Base-by-base conservation (phyloP, 2,797 vertebrate species). In the Catostomus latipinnis region DNA sequence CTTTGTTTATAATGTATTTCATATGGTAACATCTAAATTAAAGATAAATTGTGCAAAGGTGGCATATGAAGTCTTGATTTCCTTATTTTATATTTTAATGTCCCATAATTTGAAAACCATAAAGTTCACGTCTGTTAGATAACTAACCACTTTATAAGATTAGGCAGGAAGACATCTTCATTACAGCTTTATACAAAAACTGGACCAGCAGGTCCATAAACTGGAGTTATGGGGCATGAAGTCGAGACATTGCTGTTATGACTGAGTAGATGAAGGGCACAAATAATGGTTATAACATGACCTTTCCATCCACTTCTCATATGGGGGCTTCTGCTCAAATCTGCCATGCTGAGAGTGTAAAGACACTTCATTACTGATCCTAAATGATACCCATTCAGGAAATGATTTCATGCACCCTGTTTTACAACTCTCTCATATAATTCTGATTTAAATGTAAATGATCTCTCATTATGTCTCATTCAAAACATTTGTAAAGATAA, bases 181-280 rank as follows among this genome's bases (percentile, higher is more conserved):
- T 34, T 34, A 34, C 34, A 34, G 34, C 34, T 34, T 66, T 80
- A 73, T 58, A 58, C 60, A n/a, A 72, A 52, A 79, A 62, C 68
- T 80, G 78, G 71, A 73, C 13, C 18, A 7, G 46, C 52, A 57
- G 70, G 70, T 73, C 71, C 62, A 73, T 80, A 80, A 80, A 80
- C 70, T 58, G 78, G 11, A 80, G 70, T 80, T 74, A 80, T 80
- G 78, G 78, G 62, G 62, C 78, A 80, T 80, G 61, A 73, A 80
- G 78, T 74, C 78, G 78, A 80, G 78, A 73, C 62, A 66, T 34
- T 80, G 53, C 46, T 58, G 70, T 72, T 73, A 80, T 67, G 70
- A 50, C 52, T 12, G 45, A 80, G 53, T 80, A 73, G 62, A 73
- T 67, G 71, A 80, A 80, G 62, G 62, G 63, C 78, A 60, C 61